Conservation (phyloP, 2,888 invertebrate genomes). For the Melanophora roralis region DNA sequence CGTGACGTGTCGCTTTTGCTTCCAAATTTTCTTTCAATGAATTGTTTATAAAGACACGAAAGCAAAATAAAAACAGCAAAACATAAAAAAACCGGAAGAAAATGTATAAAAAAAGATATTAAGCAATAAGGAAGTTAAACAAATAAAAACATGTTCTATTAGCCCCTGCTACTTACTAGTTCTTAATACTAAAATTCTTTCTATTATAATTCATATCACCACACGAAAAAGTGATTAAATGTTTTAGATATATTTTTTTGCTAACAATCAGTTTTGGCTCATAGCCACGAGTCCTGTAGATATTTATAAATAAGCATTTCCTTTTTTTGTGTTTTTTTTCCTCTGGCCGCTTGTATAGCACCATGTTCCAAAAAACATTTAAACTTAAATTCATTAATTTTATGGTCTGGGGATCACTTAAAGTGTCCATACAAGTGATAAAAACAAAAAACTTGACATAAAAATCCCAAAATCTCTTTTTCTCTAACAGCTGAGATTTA, state of each 20-base stretch:
- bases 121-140: neutral
- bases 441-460: neutral
- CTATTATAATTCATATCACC: neutral
- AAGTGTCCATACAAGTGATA: neutral
- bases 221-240: neutral
- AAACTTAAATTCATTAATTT: constrained; percentile 14
- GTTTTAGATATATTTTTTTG: neutral
- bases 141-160: neutral
- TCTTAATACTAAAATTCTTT: neutral
- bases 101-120: neutral
- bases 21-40: neutral
- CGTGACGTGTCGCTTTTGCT: neutral
- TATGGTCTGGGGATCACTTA: neutral
- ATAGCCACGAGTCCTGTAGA: neutral
- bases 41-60: neutral
- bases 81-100: neutral
- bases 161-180: neutral
- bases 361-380: neutral
- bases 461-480: neutral
- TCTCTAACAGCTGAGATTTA: no score
- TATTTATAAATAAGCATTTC: neutral
- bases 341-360: neutral
- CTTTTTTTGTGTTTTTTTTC: neutral
- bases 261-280: neutral
- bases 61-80: neutral